A percentile compares a stretch with the other conserved stretches of the same genome.
phyloP scores from a whole-genome alignment of 2,113 vertebrate genomes.

The Charadrius vociferus region DNA sequence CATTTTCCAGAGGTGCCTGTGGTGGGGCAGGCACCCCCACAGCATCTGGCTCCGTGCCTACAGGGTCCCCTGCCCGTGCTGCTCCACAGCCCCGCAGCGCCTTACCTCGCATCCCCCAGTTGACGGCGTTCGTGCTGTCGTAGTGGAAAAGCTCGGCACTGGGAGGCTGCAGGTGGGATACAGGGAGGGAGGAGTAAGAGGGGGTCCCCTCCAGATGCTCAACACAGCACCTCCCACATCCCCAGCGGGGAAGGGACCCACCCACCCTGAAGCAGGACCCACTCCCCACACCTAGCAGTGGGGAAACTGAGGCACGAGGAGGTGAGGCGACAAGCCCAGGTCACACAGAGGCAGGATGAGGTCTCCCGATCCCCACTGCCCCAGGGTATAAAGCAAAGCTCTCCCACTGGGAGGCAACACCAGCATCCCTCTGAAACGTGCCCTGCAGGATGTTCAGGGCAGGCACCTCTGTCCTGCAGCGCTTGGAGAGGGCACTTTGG shows the following conservation, averaged over 20 bases:
- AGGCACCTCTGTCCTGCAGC: not conserved
- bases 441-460: not conserved
- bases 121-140: slow-evolving; percentile 89
- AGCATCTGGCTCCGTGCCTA: fast-evolving
- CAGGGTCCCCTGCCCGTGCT: not conserved
- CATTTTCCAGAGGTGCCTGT: not conserved
- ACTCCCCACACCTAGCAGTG: not conserved
- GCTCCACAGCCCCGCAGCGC: fast-evolving
- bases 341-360: not conserved
- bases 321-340: not conserved
- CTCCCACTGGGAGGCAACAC: not conserved
- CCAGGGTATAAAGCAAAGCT: not conserved
- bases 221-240: not conserved
- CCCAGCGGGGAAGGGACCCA: not conserved
- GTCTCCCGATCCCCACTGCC: not conserved
- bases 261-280: not conserved
- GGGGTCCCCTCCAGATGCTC: not conserved
- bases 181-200: not conserved
- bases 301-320: not conserved
- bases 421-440: not conserved
- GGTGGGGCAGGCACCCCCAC: not conserved
- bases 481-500: not conserved
- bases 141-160: slow-evolving; percentile 95
- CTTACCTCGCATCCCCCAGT: slow-evolving; percentile 96
- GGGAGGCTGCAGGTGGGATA: slow-evolving; percentile 73